These are phyloP conservation scores for Drosophila emarginata DNA, from an alignment of 2,888 invertebrate genomes.

Conservation along the genomic window DNA sequence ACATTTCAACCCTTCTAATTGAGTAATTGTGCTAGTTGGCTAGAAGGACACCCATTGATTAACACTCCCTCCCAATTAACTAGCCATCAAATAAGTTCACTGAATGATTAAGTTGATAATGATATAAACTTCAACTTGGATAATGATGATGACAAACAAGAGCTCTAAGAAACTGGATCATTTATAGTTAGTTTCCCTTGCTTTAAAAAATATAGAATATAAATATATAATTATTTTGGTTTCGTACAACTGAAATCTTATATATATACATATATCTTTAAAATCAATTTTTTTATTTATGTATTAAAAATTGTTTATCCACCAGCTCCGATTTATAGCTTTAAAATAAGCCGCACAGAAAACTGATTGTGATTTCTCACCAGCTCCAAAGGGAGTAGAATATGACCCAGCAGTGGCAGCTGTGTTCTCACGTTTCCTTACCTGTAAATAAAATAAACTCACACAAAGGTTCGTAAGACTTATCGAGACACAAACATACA, in stretches of 20 bases:
- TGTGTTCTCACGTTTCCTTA: conserved; percentile 42
- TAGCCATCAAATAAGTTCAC: conserved; percentile 20
- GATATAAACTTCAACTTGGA: conserved; percentile 31
- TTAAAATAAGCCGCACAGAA: not conserved
- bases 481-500: not conserved
- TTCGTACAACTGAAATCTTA: too few species aligned
- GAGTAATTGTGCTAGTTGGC: conserved; percentile 61
- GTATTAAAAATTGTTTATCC: not conserved
- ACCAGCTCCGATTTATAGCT: not conserved
- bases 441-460: conserved; percentile 47
- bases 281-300: too few species aligned
- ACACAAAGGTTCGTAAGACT: conserved; percentile 17
- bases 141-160: conserved; percentile 48
- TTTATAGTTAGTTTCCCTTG: too few species aligned
- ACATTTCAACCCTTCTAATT: conserved; percentile 51
- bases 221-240: too few species aligned
- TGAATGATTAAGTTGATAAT: conserved; percentile 48
- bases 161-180: too few species aligned
- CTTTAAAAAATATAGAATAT: too few species aligned
- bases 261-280: too few species aligned
- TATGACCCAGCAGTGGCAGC: conserved; percentile 9
- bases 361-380: not conserved
- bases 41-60: conserved; percentile 54
- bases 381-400: conserved; percentile 2
- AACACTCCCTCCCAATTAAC: conserved; percentile 51